Evolutionary conservation across 2,888 invertebrate genomes (phyloP), one percentile per base, ranked within the genome.

Genomic region (Actias luna): DNA sequence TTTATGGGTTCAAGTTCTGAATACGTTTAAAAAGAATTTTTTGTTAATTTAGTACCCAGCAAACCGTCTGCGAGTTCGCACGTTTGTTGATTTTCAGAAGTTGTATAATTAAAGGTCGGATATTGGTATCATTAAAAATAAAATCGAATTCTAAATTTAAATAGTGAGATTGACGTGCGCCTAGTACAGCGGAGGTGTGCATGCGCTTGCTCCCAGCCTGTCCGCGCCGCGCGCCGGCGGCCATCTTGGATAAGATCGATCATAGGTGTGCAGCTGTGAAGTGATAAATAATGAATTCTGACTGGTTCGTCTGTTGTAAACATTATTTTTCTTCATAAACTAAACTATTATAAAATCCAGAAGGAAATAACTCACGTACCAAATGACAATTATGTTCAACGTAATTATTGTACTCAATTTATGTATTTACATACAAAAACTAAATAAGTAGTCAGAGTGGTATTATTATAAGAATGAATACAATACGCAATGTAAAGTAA

Each of bases 161-260:
- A 82, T 76, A 72, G 78, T 74, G 73, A 82, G 83, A 84, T 87
- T 87, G 87, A 88, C 83, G 80, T 82, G 75, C 42, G 42, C 76
- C 72, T 69, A 77, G 76, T 78, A 79, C 76, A 74, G 74, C 75
- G 81, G 77, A 80, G 87, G 88, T 89, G 89, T 83, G 89, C 81
- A 76, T 76, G 86, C 85, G 83, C 84, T 78, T 82, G 83, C 83
- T 85, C 85, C 87, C 89, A 88, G 89, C 90, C 86, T 78, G 85
- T 80, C 77, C 75, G 79, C 74, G 77, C 71, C 75, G 78, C 76
- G 82, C 83, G 84, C 84, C 84, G 82, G 80, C 89, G 85, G 92
- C 92, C 92, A 92, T 92, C 87, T 92, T 92, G 91, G 80, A 87
- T 87, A 82, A 86, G 77, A 90, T 90, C 89, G 87, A 92, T 92